Base-by-base conservation (phyloP, 2,797 vertebrate species). In the Bradypodion ventrale region DNA sequence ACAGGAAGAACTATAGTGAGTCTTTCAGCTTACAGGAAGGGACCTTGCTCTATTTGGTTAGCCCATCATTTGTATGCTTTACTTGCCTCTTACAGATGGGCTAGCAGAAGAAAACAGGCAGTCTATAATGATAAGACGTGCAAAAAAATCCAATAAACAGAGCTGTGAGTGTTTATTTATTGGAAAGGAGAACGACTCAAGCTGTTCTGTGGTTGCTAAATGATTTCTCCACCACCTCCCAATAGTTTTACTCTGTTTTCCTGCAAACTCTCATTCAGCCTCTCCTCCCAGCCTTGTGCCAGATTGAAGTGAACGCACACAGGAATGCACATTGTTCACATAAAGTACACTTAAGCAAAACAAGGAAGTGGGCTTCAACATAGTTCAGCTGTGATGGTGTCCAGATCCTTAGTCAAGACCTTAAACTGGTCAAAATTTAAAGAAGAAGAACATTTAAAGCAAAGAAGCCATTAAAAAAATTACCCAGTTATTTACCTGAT, bases 1-100 rank as follows among this genome's bases (percentile, higher is more conserved):
- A 69, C 82, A 76, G 40, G 40, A 19, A 44, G 56, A 32, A 37
- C 29, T 76, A 60, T 32, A 32, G 37, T 16, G 16, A 13, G 25
- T 69, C 9, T 59, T 75, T 80, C 46, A 37, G 37, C 37, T 69
- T 74, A 75, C 84, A 85, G 84, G 84, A 85, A 81, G 40, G 32
- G 8, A 9, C n/a, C 40, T 69, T 70, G 73, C 60, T 7, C 65
- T 29, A 23, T 75, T 76, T 73, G 59, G 15, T 68, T 42, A 37
- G 52, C n/a, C 66, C 16, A 29, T 49, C 66, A 40, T 27, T 3
- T 49, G n/a, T 21, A 3, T 49, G n/a, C 29, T 23, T 75, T 66
- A 12, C 29, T 66, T 35, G 77, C 83, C n/a, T 74, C 78, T 66
- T 80, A 21, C 35, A 16, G 56, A 16, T 60, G 49, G n/a, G 46